phyloP scores from a whole-genome alignment of 2,797 vertebrate species.

The Chloroceryle inda region DNA sequence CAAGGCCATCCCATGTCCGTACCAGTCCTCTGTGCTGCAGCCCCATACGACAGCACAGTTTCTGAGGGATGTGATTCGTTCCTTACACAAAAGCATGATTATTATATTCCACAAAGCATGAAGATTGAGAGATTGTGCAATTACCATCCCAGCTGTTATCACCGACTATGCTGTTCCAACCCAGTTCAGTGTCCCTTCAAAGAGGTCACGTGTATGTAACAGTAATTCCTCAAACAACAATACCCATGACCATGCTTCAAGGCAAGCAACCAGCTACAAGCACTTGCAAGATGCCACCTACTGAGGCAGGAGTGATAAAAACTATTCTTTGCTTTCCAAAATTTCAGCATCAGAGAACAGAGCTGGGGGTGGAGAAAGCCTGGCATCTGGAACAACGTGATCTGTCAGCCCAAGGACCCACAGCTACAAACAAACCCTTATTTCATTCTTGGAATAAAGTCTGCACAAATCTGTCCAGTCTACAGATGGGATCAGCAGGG shows the following conservation, averaged over 20 bases:
- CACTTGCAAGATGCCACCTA: fast-evolving
- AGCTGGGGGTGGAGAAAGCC: fast-evolving
- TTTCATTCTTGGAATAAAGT: background rate
- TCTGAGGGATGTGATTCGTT: background rate
- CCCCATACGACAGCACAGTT: background rate
- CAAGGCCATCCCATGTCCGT: background rate
- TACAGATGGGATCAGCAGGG: background rate
- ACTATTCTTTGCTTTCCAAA: background rate
- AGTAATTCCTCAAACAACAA: background rate
- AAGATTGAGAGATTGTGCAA: background rate
- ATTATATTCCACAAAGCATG: background rate
- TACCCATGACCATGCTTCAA: background rate
- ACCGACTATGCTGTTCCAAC: background rate
- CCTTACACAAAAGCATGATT: background rate
- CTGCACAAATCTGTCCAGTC: background rate
- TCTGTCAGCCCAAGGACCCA: background rate
- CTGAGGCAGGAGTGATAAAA: background rate
- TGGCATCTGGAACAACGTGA: background rate
- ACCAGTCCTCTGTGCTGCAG: background rate
- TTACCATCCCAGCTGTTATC: background rate
- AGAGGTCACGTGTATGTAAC: background rate
- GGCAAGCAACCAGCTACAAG: background rate
- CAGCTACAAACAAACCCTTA: background rate
- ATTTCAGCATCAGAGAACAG: background rate
- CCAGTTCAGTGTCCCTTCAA: background rate